Evolutionary conservation across 2,888 invertebrate genomes (phyloP), one percentile per base, ranked within the genome.

Genomic region (Agonopterix alstromeriana): DNA sequence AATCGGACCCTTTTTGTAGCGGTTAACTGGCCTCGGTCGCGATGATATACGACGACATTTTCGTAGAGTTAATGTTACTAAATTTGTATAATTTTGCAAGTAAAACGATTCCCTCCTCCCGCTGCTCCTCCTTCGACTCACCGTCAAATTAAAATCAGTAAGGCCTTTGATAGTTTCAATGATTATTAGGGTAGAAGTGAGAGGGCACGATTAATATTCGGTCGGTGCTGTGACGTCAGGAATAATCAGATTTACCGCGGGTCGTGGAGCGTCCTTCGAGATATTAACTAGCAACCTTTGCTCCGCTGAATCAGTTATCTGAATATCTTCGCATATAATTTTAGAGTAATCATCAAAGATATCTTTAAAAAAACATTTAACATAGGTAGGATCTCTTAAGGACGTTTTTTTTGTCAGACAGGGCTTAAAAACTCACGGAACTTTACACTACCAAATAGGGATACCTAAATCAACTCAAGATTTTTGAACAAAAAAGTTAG

Each of bases 221-320:
- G 70, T 57, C 54, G 61, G 68, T 59, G 64, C 63, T 60, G 58
- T 67, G 69, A 64, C 67, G 64, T 68, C 71, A 66, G 64, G 67
- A 61, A 70, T 80, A 79, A 79, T 77, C 77, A 72, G 73, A 77
- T 78, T 79, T 77, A 63, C 64, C 58, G 61, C 57, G 67, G 65
- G 65, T 70, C 64, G 66, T 62, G 61, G 63, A 61, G 67, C 60
- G 63, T 70, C 66, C 65, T 66, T 57, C 55, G 65, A 67, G 64
- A 70, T 67, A 63, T 64, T 69, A 67, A 54, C 60, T 56, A 53
- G 55, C 53, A 57, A 58, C 58, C 61, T 60, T 61, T 61, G 64
- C 61, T 58, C 62, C 55, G 45, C 43, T 48, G 49, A 46, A 46
- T 46, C 44, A 38, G 38, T n/a, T n/a, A 38, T 38, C 27, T 27